These are phyloP conservation scores for Prunella fulvescens DNA, from an alignment of 2,113 vertebrate genomes.

Conservation along the genomic window DNA sequence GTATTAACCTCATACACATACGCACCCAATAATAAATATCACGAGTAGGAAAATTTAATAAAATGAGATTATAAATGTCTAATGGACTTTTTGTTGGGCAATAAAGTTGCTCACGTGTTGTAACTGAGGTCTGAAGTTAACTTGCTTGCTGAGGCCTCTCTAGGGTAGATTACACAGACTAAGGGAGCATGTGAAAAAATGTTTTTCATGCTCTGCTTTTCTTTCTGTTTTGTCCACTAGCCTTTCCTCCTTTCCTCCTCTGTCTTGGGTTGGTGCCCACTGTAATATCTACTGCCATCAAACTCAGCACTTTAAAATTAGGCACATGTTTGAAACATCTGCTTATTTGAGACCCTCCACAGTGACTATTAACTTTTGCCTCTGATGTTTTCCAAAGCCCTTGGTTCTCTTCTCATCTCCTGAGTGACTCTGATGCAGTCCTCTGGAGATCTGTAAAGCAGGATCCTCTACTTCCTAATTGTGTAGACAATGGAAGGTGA, in stretches of 20 bases:
- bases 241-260: background rate
- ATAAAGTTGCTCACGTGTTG: background rate
- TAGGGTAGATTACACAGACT: background rate
- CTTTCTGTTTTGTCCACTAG: background rate
- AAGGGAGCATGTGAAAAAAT: background rate
- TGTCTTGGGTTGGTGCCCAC: background rate
- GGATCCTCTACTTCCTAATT: background rate
- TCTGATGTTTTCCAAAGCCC: background rate
- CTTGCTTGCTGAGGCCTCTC: background rate
- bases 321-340: slow-evolving; percentile 14
- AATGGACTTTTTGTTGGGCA: slow-evolving; percentile 1
- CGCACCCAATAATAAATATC: background rate
- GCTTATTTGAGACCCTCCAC: background rate
- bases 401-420: background rate
- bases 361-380: background rate
- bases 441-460: background rate
- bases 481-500: background rate
- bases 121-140: slow-evolving; percentile 11
- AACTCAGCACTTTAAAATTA: background rate
- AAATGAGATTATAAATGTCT: slow-evolving; percentile 6
- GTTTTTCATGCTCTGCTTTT: background rate
- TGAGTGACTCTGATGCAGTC: background rate
- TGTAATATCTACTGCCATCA: background rate
- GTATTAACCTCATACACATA: background rate
- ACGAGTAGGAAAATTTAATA: background rate